Percentiles rank a stretch among this genome's conserved stretches.
These are phyloP conservation scores for Ianthella basta DNA, from an alignment of 37 sponge, comb jelly and placozoan species.

Conservation along the genomic window DNA sequence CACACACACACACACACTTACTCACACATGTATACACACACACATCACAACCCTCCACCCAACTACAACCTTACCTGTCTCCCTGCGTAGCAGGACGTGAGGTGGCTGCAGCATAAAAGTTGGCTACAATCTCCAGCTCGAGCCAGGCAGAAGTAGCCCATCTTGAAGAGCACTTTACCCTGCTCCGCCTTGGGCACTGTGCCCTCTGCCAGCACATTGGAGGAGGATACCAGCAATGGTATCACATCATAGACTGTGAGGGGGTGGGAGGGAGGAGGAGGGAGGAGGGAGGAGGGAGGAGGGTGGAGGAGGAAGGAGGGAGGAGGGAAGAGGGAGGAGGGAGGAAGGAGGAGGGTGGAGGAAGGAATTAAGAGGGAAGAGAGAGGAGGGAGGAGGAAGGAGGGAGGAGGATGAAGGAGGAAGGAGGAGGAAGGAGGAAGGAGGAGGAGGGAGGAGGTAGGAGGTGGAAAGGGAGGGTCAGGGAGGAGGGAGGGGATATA, in stretches of 20 bases:
- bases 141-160: conserved; percentile 87
- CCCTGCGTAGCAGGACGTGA: not conserved
- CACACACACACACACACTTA: not conserved
- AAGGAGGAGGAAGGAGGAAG: no score
- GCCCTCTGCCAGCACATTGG: conserved; percentile 52
- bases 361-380: not conserved
- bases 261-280: not conserved
- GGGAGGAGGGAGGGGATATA: no score
- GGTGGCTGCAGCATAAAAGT: conserved; percentile 66
- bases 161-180: conserved; percentile 61
- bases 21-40: not conserved
- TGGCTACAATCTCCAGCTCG: conserved; percentile 84
- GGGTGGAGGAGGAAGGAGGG: not conserved
- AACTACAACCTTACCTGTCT: not conserved
- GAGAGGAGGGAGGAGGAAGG: no score
- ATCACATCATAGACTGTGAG: conserved; percentile 71
- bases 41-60: not conserved
- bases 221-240: conserved; percentile 64
- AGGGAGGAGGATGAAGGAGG: no score
- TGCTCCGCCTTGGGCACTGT: conserved; percentile 51
- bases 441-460: not conserved
- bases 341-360: not conserved
- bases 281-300: not conserved
- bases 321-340: not conserved
- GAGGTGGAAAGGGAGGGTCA: no score